Conservation (phyloP, 1,140 invertebrate genomes). For the Bombus turneri region DNA sequence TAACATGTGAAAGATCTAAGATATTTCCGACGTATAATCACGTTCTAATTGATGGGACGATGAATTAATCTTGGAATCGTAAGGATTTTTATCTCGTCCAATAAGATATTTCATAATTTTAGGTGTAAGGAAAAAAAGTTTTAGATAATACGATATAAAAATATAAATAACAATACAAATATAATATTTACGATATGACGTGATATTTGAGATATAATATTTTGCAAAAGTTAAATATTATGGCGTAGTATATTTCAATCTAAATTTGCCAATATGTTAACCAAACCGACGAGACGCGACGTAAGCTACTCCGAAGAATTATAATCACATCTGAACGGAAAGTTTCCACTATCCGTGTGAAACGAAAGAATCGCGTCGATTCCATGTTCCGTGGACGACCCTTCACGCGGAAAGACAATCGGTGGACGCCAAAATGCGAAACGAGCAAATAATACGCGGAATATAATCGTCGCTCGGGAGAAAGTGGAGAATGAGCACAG, state of each 20-base stretch:
- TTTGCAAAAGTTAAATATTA: no score
- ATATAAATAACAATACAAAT: no score
- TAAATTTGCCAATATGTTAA: no score
- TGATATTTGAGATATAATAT: no score
- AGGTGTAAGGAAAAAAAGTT: neutral
- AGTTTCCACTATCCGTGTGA: no score
- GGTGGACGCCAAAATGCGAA: slow-evolving; percentile 25
- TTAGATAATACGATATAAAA: neutral
- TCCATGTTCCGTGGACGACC: neutral
- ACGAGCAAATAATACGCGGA: slow-evolving; percentile 22
- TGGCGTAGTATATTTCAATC: no score
- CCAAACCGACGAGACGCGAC: no score
- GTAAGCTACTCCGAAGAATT: no score
- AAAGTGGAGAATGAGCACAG: slow-evolving; percentile 71
- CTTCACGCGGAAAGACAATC: slow-evolving; percentile 23
- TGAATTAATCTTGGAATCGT: neutral
- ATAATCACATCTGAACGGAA: no score
- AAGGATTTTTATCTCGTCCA: neutral
- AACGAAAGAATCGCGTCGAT: no score
- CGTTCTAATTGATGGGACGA: neutral
- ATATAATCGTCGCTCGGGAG: slow-evolving; percentile 61
- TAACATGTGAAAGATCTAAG: neutral
- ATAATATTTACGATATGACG: no score
- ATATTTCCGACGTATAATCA: neutral
- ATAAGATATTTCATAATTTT: neutral